Evolutionary conservation across 2,113 vertebrate genomes (phyloP).

Genomic region (Odontophorus gujanensis): DNA sequence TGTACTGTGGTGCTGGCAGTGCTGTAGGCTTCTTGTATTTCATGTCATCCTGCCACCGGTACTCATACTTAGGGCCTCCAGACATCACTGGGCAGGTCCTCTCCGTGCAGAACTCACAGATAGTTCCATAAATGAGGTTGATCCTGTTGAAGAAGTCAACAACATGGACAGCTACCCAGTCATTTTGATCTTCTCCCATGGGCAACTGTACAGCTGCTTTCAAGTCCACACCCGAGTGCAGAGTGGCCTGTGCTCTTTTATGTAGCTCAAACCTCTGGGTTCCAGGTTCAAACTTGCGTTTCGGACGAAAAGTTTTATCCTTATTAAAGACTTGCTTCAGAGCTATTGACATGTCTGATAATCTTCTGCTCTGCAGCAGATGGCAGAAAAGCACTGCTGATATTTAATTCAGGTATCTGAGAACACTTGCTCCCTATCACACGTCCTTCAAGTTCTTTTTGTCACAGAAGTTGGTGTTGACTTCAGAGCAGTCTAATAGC

Average conservation of each 20-base stretch:
- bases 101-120: conserved; percentile 89
- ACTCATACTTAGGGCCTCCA: conserved; percentile 87
- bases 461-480: not conserved
- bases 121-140: conserved; percentile 89
- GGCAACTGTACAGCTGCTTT: conserved; percentile 84
- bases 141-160: conserved; percentile 91
- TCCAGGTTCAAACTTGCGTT: conserved; percentile 88
- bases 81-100: conserved; percentile 88
- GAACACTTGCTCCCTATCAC: conserved; percentile 22
- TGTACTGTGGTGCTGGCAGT: conserved; percentile 86
- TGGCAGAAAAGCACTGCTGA: conserved; percentile 47
- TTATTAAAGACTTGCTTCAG: conserved; percentile 90
- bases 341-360: conserved; percentile 81
- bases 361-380: conserved; percentile 23
- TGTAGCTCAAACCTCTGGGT: conserved; percentile 89
- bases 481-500: conserved; percentile 30
- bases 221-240: conserved; percentile 83
- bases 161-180: conserved; percentile 89
- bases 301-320: conserved; percentile 89
- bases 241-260: conserved; percentile 84
- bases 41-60: conserved; percentile 87
- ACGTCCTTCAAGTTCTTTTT: conserved; percentile 24
- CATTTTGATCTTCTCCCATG: conserved; percentile 84
- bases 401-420: conserved; percentile 31
- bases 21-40: conserved; percentile 89